These are phyloP conservation scores for Atta cephalotes DNA, from an alignment of 1,140 invertebrate species.

Conservation along the genomic window DNA sequence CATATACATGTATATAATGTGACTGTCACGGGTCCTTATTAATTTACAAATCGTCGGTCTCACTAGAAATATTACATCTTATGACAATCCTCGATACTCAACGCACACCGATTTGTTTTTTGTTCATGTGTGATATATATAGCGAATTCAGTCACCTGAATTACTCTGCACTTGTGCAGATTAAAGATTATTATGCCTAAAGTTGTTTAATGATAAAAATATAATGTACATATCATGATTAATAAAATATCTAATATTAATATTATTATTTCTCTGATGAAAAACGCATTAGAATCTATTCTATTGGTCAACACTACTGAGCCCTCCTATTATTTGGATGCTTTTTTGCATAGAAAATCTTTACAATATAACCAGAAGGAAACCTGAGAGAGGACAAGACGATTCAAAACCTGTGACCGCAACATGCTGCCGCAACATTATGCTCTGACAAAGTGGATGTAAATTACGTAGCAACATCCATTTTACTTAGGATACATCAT, in stretches of 20 bases:
- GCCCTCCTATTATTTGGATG: neutral
- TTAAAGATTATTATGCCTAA: neutral
- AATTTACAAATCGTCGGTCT: neutral
- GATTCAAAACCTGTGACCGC: too few species aligned
- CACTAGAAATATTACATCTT: neutral
- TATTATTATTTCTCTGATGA: neutral
- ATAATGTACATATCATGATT: neutral
- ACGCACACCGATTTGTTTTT: neutral
- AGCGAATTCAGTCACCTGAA: neutral
- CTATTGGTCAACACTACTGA: neutral
- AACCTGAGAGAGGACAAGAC: too few species aligned
- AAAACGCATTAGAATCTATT: neutral
- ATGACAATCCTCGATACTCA: neutral
- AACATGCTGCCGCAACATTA: too few species aligned
- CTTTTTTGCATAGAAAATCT: neutral
- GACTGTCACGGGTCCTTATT: neutral
- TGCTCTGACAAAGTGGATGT: too few species aligned
- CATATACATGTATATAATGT: neutral
- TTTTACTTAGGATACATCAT: too few species aligned
- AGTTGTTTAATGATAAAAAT: neutral
- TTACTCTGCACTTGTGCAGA: slow-evolving; percentile 14
- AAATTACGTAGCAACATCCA: too few species aligned
- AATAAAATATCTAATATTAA: neutral
- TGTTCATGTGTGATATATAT: slow-evolving; percentile 19
- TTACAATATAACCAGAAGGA: too few species aligned